Evolutionary conservation across 2,797 vertebrate genomes (phyloP).

Genomic region (Hylomyscus alleni): DNA sequence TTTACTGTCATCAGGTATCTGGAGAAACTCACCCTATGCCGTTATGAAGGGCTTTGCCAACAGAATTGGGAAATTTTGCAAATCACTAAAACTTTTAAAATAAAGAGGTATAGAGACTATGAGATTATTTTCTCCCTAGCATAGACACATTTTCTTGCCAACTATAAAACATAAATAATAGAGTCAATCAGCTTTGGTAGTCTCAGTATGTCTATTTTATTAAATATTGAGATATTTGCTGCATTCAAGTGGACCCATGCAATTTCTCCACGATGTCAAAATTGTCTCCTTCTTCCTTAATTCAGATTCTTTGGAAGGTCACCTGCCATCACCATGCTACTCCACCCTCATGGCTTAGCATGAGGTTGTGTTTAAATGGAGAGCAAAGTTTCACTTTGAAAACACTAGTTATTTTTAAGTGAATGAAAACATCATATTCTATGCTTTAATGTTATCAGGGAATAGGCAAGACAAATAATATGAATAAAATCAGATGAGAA

Average conservation of each 20-base stretch:
- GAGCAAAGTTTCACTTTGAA: not conserved
- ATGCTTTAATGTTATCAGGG: not conserved
- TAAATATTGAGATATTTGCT: not conserved
- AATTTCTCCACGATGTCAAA: not conserved
- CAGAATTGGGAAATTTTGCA: not conserved
- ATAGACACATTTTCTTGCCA: not conserved
- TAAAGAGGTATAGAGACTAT: not conserved
- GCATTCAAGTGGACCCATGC: not conserved
- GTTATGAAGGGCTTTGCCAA: not conserved
- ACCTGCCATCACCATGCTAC: not conserved
- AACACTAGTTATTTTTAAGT: not conserved
- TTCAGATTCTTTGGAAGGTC: not conserved
- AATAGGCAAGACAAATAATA: not conserved
- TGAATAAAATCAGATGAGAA: conserved; percentile 34
- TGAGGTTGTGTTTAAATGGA: conserved; percentile 9
- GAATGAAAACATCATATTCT: not conserved
- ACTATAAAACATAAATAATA: not conserved
- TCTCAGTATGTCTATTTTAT: not conserved
- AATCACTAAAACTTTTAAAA: conserved; percentile 6
- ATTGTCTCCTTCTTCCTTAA: not conserved
- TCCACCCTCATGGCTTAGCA: not conserved
- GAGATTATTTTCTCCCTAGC: not conserved
- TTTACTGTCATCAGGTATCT: not conserved
- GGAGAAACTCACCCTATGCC: not conserved
- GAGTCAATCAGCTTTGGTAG: not conserved